A percentile compares a stretch with the other conserved stretches of the same genome.
Conservation (phyloP, 2,888 invertebrate genomes). For the Ceriagrion tenellum region DNA sequence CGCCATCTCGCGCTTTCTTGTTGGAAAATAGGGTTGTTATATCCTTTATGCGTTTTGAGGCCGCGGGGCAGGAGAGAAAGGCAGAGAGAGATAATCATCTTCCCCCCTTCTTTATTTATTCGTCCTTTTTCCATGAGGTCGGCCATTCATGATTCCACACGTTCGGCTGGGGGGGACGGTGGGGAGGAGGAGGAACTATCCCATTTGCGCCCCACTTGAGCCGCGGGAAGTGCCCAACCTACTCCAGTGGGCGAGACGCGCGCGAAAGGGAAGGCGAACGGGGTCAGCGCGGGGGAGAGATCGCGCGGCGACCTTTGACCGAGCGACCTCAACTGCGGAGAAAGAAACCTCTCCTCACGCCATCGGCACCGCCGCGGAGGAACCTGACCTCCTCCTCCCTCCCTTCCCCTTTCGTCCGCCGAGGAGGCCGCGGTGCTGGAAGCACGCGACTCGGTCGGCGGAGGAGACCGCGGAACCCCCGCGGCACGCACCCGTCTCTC, state of each 20-base stretch:
- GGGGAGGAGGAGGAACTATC: not conserved
- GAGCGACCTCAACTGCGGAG: not conserved
- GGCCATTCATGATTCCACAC: conserved; percentile 20
- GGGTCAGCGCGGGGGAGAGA: not conserved
- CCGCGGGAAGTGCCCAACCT: not conserved
- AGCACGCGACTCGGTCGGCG: not conserved
- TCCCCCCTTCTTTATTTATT: not conserved
- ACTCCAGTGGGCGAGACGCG: not conserved
- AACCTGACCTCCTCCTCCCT: not conserved
- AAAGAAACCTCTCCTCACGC: not conserved
- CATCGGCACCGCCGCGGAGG: not conserved
- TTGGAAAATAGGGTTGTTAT: not conserved
- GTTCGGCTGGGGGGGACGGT: too few relatives aligned
- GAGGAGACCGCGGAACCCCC: not conserved
- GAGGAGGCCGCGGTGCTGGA: not conserved
- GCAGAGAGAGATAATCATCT: not conserved
- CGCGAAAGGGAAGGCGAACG: conserved; percentile 24
- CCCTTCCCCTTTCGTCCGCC: not conserved
- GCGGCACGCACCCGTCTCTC: not conserved
- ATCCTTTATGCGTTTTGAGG: not conserved
- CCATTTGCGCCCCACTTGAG: conserved; percentile 2
- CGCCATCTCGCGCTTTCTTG: not conserved
- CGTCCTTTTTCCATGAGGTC: not conserved
- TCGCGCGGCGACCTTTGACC: conserved; percentile 17
- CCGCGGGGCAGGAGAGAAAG: not conserved